phyloP scores from a whole-genome alignment of 2,797 vertebrate genomes.

The Lateolabrax maculatus region DNA sequence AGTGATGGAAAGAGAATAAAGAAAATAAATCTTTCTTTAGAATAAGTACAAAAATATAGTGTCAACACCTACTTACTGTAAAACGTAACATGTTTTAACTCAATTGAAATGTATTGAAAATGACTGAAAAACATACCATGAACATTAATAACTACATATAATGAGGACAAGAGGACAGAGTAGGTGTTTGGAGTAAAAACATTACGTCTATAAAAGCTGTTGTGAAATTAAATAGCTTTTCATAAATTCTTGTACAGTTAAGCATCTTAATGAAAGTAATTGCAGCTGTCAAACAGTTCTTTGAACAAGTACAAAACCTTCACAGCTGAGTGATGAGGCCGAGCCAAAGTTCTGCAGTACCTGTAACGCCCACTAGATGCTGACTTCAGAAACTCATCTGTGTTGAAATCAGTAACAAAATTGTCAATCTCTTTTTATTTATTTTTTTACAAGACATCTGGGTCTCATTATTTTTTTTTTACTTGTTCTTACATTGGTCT shows the following conservation, averaged over 20 bases:
- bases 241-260: background rate
- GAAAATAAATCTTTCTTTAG: background rate
- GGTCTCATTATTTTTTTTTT: background rate
- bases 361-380: slow-evolving; percentile 45
- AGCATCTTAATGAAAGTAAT: background rate
- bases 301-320: background rate
- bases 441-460: background rate
- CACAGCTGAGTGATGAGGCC: background rate
- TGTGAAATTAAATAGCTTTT: background rate
- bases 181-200: background rate
- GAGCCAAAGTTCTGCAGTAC: slow-evolving; percentile 35
- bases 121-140: background rate
- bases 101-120: background rate
- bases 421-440: no score
- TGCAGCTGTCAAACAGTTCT: background rate
- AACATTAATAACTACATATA: background rate
- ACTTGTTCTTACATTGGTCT: background rate
- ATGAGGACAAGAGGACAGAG: background rate
- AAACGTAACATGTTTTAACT: background rate
- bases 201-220: background rate
- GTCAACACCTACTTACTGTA: background rate
- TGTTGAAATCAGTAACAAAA: slow-evolving; percentile 12
- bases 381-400: slow-evolving; percentile 32
- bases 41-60: background rate
- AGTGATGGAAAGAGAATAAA: slow-evolving; percentile 3